Evolutionary conservation across 1,140 invertebrate genomes (phyloP), one percentile per base, ranked within the genome.

Genomic region (Drosophila dunni): DNA sequence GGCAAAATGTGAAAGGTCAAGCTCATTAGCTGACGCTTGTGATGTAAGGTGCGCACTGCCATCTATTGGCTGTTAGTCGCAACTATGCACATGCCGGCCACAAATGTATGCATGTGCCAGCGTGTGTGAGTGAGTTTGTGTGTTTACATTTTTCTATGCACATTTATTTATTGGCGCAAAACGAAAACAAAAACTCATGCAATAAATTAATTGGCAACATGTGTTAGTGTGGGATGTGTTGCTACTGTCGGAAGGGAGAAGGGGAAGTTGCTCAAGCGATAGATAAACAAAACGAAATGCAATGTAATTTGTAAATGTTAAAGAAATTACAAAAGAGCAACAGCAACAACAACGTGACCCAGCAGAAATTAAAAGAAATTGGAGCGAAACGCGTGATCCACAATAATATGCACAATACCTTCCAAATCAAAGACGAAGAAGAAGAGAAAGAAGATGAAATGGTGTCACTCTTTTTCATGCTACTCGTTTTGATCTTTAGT

Each of bases 151-250:
- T n/a, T 9, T 33, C 29, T 61, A 13, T 66, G 15, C 46, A 57
- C 71, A 69, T 62, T 61, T 74, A 57, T 56, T 61, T 54, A 74
- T 68, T 74, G 65, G 65, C 33, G 24, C 66, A 73, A 29, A 62
- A 76, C 50, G 57, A 61, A 73, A 67, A 76, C 64, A 74, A 77
- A 74, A 77, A 51, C 44, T 53, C 64, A 63, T 74, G 75, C 64
- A 54, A 75, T 75, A 69, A 61, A 69, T 75, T 78, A 78, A 64
- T 75, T 78, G 75, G 71, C 75, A 77, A 65, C 44, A 33, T n/a
- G 36, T 15, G 10, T 34, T 7, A 6, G 24, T 29, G 13, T 1
- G 44, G n/a, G 24, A 2, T 20, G 17, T 20, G 17, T 20, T 20
- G 17, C 0, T 20, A 20, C 17, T 20, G 17, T 20, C 17, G 42